Base-by-base conservation (phyloP, 37 sponge, comb jelly and placozoan species). In the Chondrilla cf. caribensis region DNA sequence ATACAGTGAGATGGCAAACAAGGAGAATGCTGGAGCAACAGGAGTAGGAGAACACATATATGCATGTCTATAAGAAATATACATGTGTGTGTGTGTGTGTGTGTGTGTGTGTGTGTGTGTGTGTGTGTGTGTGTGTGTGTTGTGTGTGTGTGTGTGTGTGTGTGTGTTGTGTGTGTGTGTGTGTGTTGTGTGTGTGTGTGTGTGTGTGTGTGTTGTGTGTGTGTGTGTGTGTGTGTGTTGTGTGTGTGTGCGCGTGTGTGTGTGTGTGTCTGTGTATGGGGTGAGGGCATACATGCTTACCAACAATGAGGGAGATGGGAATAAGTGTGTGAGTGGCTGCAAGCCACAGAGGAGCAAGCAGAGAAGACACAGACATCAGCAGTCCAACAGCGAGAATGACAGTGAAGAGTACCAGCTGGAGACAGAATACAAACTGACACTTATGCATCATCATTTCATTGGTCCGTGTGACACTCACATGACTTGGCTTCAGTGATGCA, bases 301-400 rank as follows among this genome's bases (percentile, higher is more conserved):
- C 58, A n/a, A 79, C 36, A 28, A 79, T 18, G 35, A 55, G 58
- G 3, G 58, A 81, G 32, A 58, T 47, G 70, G 86, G 77, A 15
- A 88, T 84, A 19, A 70, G 79, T 4, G 33, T 59, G 58, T 87
- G 88, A 9, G 88, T 82, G 62, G 82, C 57, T n/a, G 85, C 21
- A 38, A 58, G 32, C 88, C 85, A 87, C 14, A 91, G 58, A 0
- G 88, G 92, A 43, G 83, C 32, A 24, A 87, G 54, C 17, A 91
- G 54, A 15, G 79, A 39, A n/a, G 78, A 85, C 57, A 85, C 51
- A n/a, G 85, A 75, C 44, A 87, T 54, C 1, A 84, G 72, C 2
- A 87, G 88, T 6, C 92, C 92, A 25, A 84, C 55, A 3, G 37
- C 2, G 9, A 91, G 51, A 21, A 82, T 60, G 0, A 77, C 77